These are phyloP conservation scores for Scaeva pyrastri DNA, from an alignment of 2,888 invertebrate species.

Conservation along the genomic window DNA sequence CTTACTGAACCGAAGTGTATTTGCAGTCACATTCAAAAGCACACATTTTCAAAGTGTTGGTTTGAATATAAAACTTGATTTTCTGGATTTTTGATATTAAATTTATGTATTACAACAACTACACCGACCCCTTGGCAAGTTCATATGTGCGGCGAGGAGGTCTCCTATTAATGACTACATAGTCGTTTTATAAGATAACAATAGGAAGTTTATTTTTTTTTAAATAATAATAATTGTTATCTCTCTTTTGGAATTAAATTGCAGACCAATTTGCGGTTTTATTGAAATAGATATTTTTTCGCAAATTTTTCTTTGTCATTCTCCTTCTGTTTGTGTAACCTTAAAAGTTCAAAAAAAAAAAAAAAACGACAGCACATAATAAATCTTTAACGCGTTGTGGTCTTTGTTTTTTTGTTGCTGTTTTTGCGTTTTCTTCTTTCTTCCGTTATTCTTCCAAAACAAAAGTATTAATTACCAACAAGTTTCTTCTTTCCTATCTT, in stretches of 20 bases:
- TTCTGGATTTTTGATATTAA: constrained; percentile 50
- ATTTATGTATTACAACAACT: neutral
- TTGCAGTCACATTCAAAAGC: neutral
- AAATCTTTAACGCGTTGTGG: neutral
- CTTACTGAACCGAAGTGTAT: neutral
- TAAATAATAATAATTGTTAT: neutral
- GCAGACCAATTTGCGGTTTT: constrained; percentile 56
- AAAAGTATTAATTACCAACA: constrained; percentile 58
- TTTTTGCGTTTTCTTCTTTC: constrained; percentile 7
- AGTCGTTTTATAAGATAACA: constrained; percentile 30
- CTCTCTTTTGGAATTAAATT: constrained; percentile 40
- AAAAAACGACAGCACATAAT: neutral
- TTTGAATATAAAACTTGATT: constrained; percentile 59
- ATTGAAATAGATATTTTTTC: constrained; percentile 54
- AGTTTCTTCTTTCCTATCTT: constrained; percentile 38
- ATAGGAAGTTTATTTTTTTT: constrained; percentile 31
- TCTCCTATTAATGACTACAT: constrained; percentile 44
- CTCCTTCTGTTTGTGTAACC: neutral
- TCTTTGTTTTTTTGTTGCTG: constrained; percentile 18
- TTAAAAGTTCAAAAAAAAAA: neutral
- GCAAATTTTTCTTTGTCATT: constrained; percentile 1
- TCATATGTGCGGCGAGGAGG: neutral
- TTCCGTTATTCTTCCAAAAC: neutral
- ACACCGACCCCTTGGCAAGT: neutral
- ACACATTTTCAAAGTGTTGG: constrained; percentile 12